Percentiles rank a stretch among this genome's conserved stretches.
Evolutionary conservation across 2,113 vertebrate genomes (phyloP).

Genomic region (Ammodramus savannarum): DNA sequence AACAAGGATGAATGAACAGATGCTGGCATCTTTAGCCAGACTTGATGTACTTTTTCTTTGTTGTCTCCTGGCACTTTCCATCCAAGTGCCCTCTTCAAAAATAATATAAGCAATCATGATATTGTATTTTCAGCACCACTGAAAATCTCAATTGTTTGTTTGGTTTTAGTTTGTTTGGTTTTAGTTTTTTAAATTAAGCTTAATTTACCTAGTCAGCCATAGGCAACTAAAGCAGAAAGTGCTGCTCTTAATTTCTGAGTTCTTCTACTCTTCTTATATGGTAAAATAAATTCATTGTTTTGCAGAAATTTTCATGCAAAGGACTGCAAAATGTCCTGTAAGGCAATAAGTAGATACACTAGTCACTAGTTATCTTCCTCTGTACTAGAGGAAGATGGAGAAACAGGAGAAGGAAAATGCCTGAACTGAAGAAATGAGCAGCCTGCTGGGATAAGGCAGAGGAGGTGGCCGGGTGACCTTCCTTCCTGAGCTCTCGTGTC

Average conservation of each 20-base stretch:
- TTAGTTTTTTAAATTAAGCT: background rate
- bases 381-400: background rate
- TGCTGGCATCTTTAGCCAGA: background rate
- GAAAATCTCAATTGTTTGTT: background rate
- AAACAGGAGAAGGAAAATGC: background rate
- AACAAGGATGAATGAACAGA: background rate
- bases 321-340: background rate
- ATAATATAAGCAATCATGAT: background rate
- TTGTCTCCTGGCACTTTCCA: background rate
- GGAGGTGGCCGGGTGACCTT: background rate
- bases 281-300: background rate
- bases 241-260: background rate
- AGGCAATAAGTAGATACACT: background rate
- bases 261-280: background rate
- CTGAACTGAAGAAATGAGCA: background rate
- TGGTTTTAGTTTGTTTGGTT: accelerated
- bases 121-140: background rate
- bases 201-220: background rate
- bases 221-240: background rate
- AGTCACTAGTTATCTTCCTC: background rate
- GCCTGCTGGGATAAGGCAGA: background rate
- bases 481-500: background rate
- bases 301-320: background rate
- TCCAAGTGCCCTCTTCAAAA: background rate
- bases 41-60: background rate